Evolutionary conservation across 1,140 invertebrate species (phyloP).

Genomic region (Aphis craccivora): DNA sequence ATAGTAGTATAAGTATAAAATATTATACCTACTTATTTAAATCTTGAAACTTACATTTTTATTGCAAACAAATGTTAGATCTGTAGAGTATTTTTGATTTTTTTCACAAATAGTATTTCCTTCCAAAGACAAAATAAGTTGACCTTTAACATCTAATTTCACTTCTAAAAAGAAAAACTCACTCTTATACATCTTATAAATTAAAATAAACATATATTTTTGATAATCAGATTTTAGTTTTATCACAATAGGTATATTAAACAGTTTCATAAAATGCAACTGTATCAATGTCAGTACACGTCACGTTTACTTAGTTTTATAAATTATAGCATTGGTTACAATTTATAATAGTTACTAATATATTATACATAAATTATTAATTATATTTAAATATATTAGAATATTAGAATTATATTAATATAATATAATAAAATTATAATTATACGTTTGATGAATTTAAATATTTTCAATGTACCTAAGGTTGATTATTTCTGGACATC

Average conservation of each 20-base stretch:
- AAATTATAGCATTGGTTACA: no score
- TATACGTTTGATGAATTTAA: no score
- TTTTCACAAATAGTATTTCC: slow-evolving; percentile 10
- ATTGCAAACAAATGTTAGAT: slow-evolving; percentile 30
- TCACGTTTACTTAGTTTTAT: background rate
- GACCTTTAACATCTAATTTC: slow-evolving; percentile 30
- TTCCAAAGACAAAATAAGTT: slow-evolving; percentile 43
- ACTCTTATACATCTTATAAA: background rate
- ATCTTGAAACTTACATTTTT: slow-evolving; percentile 29
- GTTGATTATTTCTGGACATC: no score
- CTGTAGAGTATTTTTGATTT: background rate
- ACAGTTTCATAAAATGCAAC: background rate
- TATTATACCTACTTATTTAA: background rate
- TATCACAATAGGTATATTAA: background rate
- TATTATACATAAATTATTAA: no score
- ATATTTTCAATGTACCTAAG: no score
- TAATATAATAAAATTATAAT: no score
- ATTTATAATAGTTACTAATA: no score
- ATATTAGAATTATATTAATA: no score
- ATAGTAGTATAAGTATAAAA: background rate
- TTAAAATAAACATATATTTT: no score
- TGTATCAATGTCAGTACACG: background rate
- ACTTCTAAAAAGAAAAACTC: slow-evolving; percentile 30
- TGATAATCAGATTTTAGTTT: background rate
- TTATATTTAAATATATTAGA: no score